Conservation (phyloP, 2,113 vertebrate genomes). For the Rhodinocichla rosea region DNA sequence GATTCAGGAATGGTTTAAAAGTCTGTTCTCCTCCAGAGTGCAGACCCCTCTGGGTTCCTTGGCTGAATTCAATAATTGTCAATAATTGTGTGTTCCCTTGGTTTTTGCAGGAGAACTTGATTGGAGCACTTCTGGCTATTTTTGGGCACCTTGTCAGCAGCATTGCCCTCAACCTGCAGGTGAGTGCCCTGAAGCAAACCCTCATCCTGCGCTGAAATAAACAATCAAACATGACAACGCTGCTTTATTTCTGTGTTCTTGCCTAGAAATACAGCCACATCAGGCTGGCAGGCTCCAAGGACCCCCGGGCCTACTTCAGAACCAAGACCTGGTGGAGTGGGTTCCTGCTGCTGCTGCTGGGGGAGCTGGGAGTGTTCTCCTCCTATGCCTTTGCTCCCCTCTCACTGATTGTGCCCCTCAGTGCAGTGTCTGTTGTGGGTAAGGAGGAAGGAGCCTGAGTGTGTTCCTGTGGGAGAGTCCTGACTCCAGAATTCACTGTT, state of each 20-base stretch:
- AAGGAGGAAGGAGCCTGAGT: background rate
- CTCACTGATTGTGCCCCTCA: constrained; percentile 87
- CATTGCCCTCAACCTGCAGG: constrained; percentile 92
- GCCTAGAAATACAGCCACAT: constrained; percentile 92
- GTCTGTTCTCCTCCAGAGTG: background rate
- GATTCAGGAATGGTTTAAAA: background rate
- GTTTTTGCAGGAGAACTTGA: constrained; percentile 87
- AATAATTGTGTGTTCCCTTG: background rate
- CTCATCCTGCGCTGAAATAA: background rate
- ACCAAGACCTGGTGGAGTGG: constrained; percentile 97
- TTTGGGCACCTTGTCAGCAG: constrained; percentile 93
- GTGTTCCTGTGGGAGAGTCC: background rate
- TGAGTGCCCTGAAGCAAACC: constrained; percentile 44
- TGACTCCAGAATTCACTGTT: background rate
- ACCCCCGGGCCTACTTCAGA: constrained; percentile 84
- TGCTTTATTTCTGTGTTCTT: background rate
- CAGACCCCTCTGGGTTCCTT: background rate
- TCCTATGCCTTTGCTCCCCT: constrained; percentile 93
- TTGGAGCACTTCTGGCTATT: constrained; percentile 92
- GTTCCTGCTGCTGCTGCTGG: constrained; percentile 83
- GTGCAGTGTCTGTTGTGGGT: constrained; percentile 89
- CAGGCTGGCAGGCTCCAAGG: constrained; percentile 84
- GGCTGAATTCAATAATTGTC: background rate
- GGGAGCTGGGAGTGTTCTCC: constrained; percentile 87
- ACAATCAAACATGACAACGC: fast-evolving